Evolutionary conservation across 2,113 vertebrate species (phyloP), one percentile per base, ranked within the genome.

Genomic region (Parus major): DNA sequence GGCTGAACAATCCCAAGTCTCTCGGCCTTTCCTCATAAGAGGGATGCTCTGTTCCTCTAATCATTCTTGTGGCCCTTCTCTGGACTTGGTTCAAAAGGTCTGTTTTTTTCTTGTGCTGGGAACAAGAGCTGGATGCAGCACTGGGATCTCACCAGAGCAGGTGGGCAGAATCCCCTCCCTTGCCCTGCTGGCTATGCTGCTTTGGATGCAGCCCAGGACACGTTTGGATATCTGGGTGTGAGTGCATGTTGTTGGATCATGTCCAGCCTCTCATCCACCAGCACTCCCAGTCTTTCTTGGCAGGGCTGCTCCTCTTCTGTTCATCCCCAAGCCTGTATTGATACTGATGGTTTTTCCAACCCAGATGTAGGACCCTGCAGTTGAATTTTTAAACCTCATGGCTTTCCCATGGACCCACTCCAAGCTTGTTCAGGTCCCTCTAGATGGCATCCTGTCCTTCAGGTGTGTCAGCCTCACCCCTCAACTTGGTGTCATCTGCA

Each of bases 141-240:
- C 9, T 57, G 22, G 11, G 35, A 14, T 28, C 18, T 57, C 68
- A 50, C 11, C 18, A 64, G 31, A 44, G 36, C 8, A 65, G 18
- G 36, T 24, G 7, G 18, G 8, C 11, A 68, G 25, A 68, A 47
- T 55, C 29, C 5, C 5, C 29, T 47, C 7, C 36, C 12, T 61
- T 2, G 2, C 20, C 33, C 19, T n/a, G 28, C 28, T 73, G 53
- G 1, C n/a, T 1, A 25, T 0, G 0, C 24, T 47, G 11, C 11
- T 53, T 19, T 68, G 7, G 17, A 41, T n/a, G 11, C 39, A 60
- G 20, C n/a, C 28, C 39, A 82, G 63, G n/a, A 60, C 21, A 60
- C 0, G 0, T 5, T 47, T 60, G 24, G 4, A 14, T 55, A 22
- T 68, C 86, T 76, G n/a, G 29, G 17, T 16, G 28, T 10, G 7